phyloP scores from a whole-genome alignment of 2,888 invertebrate genomes.

The Incurvaria masculella region DNA sequence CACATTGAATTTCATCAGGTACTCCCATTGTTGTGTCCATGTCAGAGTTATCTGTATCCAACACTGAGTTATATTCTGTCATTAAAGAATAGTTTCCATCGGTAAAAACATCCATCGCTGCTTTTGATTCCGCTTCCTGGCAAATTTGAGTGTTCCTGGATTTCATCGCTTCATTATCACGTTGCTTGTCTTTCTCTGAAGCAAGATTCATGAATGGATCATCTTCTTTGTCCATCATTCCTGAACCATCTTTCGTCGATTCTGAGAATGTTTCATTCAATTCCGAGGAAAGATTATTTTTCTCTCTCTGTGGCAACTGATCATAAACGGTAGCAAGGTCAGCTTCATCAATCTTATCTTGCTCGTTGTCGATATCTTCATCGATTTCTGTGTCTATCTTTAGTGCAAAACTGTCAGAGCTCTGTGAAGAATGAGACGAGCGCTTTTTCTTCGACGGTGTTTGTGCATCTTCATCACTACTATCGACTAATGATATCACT shows the following conservation, averaged over 20 bases:
- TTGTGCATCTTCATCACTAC: not conserved
- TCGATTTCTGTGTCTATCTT: not conserved
- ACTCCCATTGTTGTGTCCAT: constrained; percentile 12
- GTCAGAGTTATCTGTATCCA: constrained; percentile 28
- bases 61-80: constrained; percentile 39
- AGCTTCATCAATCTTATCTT: constrained; percentile 25
- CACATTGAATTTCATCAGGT: not conserved
- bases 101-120: not conserved
- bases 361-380: not conserved
- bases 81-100: constrained; percentile 29
- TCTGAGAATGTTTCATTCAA: not conserved
- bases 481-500: not conserved
- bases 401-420: not conserved
- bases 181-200: not conserved
- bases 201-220: not conserved
- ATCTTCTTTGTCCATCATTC: not conserved
- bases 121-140: not conserved
- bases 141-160: not conserved
- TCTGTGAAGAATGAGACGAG: not conserved
- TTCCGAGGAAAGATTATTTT: not conserved
- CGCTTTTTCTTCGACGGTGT: not conserved
- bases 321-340: constrained; percentile 15
- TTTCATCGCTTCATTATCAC: not conserved
- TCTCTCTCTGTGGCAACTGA: not conserved
- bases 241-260: not conserved